These are phyloP conservation scores for Podargus strigoides DNA, from an alignment of 2,797 vertebrate genomes.

Conservation along the genomic window DNA sequence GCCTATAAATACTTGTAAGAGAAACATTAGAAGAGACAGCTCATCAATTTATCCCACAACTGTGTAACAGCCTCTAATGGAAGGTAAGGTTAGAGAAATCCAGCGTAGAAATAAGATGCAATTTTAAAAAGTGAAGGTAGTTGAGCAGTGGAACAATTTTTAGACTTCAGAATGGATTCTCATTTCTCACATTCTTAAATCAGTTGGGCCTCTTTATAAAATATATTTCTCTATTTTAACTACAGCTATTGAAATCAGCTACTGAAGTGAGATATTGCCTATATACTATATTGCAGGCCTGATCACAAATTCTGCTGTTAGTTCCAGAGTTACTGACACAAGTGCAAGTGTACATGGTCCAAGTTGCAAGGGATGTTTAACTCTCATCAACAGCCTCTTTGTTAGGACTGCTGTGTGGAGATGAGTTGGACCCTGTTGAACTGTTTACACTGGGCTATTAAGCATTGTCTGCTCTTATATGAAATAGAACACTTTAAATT, in stretches of 20 bases:
- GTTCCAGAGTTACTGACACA: background rate
- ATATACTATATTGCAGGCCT: background rate
- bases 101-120: background rate
- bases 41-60: background rate
- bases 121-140: background rate
- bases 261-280: background rate
- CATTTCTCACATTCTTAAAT: background rate
- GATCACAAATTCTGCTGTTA: background rate
- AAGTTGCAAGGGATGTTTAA: background rate
- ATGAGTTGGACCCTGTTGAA: background rate
- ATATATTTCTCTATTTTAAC: background rate
- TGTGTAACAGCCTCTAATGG: background rate
- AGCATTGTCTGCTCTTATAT: background rate
- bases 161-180: background rate
- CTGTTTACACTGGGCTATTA: background rate
- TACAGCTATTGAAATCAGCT: background rate
- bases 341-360: background rate
- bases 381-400: background rate
- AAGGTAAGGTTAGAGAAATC: background rate
- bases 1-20: background rate
- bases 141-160: background rate
- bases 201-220: background rate
- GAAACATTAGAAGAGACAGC: background rate
- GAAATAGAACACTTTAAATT: background rate
- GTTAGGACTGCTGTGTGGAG: background rate